Conservation (phyloP, 2,888 invertebrate genomes). For the Phaedon cochleariae region DNA sequence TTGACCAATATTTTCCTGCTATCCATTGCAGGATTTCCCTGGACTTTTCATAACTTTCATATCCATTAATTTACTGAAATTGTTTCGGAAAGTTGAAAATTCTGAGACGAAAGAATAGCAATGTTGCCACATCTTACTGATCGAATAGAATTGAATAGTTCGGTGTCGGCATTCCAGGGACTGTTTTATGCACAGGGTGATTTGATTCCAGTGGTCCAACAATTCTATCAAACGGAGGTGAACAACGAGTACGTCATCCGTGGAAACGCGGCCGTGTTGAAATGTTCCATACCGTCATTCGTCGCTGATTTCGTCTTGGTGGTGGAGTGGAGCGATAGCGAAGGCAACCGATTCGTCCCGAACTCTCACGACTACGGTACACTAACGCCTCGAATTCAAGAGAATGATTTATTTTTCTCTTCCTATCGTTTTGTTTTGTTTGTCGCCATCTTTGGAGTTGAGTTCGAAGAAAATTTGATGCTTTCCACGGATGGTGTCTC, state of each 20-base stretch:
- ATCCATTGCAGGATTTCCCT: too few relatives aligned
- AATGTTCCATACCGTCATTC: slow-evolving; percentile 90
- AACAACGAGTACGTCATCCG: slow-evolving; percentile 92
- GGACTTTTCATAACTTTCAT: too few relatives aligned
- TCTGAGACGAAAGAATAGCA: too few relatives aligned
- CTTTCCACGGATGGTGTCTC: slow-evolving; percentile 11
- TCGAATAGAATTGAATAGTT: too few relatives aligned
- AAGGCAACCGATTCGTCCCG: slow-evolving; percentile 76
- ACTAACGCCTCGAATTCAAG: not conserved
- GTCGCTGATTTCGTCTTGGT: slow-evolving; percentile 91
- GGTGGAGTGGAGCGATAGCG: slow-evolving; percentile 84
- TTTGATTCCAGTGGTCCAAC: slow-evolving; percentile 80
- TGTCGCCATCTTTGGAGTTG: too few relatives aligned
- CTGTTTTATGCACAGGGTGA: not conserved
- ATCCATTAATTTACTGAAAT: too few relatives aligned
- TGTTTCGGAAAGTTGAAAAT: too few relatives aligned
- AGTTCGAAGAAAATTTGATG: too few relatives aligned
- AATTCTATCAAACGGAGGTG: slow-evolving; percentile 90
- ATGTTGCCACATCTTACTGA: too few relatives aligned
- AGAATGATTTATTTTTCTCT: too few relatives aligned
- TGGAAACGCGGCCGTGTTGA: slow-evolving; percentile 86
- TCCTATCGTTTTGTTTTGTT: too few relatives aligned
- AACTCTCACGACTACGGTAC: slow-evolving; percentile 69
- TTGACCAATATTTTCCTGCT: too few relatives aligned
- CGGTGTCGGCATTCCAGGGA: not conserved